These are phyloP conservation scores for Halcyon badia DNA, from an alignment of 2,797 vertebrate species.

Conservation along the genomic window DNA sequence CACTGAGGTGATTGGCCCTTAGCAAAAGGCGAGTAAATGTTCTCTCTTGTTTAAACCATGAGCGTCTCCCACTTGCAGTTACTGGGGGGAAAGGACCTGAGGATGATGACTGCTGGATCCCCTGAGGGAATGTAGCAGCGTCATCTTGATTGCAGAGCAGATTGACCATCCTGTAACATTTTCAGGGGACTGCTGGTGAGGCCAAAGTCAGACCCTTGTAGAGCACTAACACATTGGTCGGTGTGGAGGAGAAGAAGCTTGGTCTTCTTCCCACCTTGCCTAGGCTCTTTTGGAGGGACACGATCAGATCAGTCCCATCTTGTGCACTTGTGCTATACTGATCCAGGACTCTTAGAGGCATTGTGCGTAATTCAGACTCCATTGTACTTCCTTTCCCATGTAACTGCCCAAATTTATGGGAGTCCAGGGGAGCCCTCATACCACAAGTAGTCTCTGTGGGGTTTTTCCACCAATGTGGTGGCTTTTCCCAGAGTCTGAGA, in stretches of 20 bases:
- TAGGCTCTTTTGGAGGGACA: background rate
- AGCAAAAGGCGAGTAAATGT: background rate
- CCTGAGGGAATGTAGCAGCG: background rate
- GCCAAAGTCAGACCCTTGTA: background rate
- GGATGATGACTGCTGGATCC: background rate
- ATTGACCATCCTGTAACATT: accelerated
- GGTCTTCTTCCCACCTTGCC: background rate
- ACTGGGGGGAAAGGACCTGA: background rate
- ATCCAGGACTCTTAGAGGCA: background rate
- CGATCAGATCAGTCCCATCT: background rate
- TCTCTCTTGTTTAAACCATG: background rate
- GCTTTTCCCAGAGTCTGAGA: background rate
- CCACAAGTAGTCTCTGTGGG: background rate
- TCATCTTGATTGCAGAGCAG: background rate
- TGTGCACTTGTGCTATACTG: background rate
- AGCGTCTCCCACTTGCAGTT: background rate
- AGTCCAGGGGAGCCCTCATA: background rate
- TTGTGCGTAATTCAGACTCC: accelerated
- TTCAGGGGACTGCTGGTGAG: background rate
- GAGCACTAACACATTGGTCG: accelerated
- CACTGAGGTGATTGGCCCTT: background rate
- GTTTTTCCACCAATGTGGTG: background rate
- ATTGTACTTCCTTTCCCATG: background rate
- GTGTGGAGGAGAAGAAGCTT: background rate
- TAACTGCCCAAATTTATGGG: background rate